These are phyloP conservation scores for Parnassius glacialis DNA, from an alignment of 2,888 invertebrate species.

Conservation along the genomic window DNA sequence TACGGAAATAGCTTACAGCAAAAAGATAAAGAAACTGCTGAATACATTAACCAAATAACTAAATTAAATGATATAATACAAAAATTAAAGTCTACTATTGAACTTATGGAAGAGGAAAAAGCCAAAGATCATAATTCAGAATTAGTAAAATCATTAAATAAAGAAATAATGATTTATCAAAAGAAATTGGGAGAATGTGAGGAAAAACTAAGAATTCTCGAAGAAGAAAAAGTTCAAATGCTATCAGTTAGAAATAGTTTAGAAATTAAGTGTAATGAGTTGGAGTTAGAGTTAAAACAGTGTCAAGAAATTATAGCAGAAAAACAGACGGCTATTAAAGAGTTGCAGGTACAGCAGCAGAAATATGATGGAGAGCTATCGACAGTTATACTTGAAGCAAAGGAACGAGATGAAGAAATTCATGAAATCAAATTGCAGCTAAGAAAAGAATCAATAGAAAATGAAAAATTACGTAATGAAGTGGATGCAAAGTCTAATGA, in stretches of 20 bases:
- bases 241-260: slow-evolving; percentile 53
- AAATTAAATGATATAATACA: slow-evolving; percentile 77
- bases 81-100: slow-evolving; percentile 73
- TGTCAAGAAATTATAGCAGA: slow-evolving; percentile 67
- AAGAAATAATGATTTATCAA: slow-evolving; percentile 71
- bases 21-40: slow-evolving; percentile 71
- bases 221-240: slow-evolving; percentile 70
- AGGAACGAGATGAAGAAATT: slow-evolving; percentile 80
- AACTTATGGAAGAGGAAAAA: slow-evolving; percentile 72
- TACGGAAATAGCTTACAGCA: slow-evolving; percentile 66
- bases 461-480: slow-evolving; percentile 82
- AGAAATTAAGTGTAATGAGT: slow-evolving; percentile 51
- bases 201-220: slow-evolving; percentile 60
- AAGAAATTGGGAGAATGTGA: slow-evolving; percentile 66
- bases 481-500: slow-evolving; percentile 77
- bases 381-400: slow-evolving; percentile 66
- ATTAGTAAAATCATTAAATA: slow-evolving; percentile 76
- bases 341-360: slow-evolving; percentile 69
- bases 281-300: slow-evolving; percentile 63
- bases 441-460: slow-evolving; percentile 82
- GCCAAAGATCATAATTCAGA: slow-evolving; percentile 74
- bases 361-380: slow-evolving; percentile 73
- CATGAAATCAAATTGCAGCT: slow-evolving; percentile 76
- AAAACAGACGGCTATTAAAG: slow-evolving; percentile 68
- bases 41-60: slow-evolving; percentile 77